Evolutionary conservation across 2,113 vertebrate genomes (phyloP), one percentile per base, ranked within the genome.

Genomic region (Pterocles gutturalis): DNA sequence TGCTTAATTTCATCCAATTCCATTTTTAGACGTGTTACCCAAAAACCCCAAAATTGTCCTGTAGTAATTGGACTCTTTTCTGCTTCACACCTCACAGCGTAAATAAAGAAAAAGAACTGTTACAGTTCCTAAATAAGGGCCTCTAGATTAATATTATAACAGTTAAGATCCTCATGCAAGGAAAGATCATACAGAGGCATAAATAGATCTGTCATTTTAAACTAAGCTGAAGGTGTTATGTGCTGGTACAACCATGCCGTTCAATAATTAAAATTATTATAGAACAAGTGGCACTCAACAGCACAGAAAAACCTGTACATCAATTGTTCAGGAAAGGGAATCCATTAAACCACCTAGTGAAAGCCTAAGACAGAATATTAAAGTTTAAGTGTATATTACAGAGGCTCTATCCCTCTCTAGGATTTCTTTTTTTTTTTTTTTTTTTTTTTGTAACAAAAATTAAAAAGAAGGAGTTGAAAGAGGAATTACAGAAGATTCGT

Each of bases 181-280:
- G 28, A 77, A 88, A 65, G 45, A 87, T 79, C 25, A 53, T 31
- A 65, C 2, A 58, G 46, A 83, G 33, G 46, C 25, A 83, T 85
- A 91, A 93, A 95, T 93, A 96, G 95, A 94, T 87, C 81, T 95
- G 86, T 92, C 83, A 96, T 96, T 93, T 97, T 96, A 84, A 90
- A 91, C 38, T 62, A 92, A 88, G 78, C 57, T 88, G 45, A 87
- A 81, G 85, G n/a, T 91, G 51, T 88, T 93, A 48, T 61, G 67
- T 93, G 70, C 84, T 90, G 65, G 54, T 96, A 86, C 72, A 94
- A 83, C 2, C 49, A 91, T 77, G 91, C 71, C 95, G 85, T 87
- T 90, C 5, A 55, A 51, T 96, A 96, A 98, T 97, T 97, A 96
- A 97, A 97, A 93, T 96, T 16, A 96, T 97, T 97, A 96, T 76